These are phyloP conservation scores for Paraplagusia blochii DNA, from an alignment of 2,113 vertebrate species.

Conservation along the genomic window DNA sequence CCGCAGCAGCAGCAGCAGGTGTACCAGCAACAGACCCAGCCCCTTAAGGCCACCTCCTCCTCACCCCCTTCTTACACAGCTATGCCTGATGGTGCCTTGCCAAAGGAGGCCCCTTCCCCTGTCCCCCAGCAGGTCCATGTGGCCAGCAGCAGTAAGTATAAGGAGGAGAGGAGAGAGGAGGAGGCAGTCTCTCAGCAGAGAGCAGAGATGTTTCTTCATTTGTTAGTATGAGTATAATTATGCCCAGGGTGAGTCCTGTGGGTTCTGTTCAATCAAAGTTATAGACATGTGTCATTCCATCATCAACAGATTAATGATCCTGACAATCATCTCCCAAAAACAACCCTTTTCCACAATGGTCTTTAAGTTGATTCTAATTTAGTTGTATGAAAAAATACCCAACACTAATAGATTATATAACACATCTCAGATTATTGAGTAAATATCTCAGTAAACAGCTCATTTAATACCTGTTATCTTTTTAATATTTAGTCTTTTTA, in stretches of 20 bases:
- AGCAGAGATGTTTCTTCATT: constrained; percentile 23
- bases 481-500: too few species aligned
- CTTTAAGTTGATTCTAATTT: too few species aligned
- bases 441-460: too few species aligned
- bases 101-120: constrained; percentile 84
- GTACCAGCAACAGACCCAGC: constrained; percentile 78
- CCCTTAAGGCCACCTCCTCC: constrained; percentile 75
- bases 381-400: too few species aligned
- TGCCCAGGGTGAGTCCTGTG: background rate
- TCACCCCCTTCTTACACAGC: constrained; percentile 83
- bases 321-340: background rate
- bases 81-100: constrained; percentile 82
- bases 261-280: constrained; percentile 6
- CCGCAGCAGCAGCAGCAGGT: constrained; percentile 58
- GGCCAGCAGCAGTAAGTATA: constrained; percentile 89
- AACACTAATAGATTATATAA: too few species aligned
- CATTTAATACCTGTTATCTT: too few species aligned
- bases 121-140: constrained; percentile 79
- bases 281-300: background rate
- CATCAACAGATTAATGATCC: too few species aligned
- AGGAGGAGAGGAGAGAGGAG: constrained; percentile 64
- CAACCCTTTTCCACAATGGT: background rate
- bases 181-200: constrained; percentile 52
- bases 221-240: constrained; percentile 18
- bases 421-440: too few species aligned